Evolutionary conservation across 2,888 invertebrate species (phyloP), one percentile per base, ranked within the genome.

Genomic region (Agrilus biguttatus): DNA sequence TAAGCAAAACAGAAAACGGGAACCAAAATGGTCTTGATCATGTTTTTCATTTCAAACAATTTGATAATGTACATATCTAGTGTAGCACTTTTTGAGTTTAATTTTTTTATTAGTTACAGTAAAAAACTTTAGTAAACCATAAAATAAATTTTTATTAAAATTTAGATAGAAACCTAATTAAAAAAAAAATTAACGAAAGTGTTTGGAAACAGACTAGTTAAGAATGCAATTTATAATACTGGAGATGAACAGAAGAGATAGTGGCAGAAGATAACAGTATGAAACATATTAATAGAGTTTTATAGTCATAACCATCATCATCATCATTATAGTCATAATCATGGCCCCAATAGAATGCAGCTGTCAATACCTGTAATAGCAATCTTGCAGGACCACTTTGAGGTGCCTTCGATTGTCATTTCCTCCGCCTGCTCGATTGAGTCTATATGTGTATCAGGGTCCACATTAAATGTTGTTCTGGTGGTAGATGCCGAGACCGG

Each of bases 381-480:
- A 78, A 95, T 91, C 84, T 95, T 95, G 83, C 92, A 92, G 72
- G 93, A 93, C 95, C 95, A 95, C 78, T 95, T 93, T 71, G 93
- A 93, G 65, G 93, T 95, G 74, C 95, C 95, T 77, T 93, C 93
- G 71, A 95, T 88, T 73, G 95, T 93, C 77, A 89, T 85, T 77
- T 85, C 86, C 78, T 95, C 89, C 68, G 92, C 91, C 76, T 92
- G 91, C 75, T 92, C 91, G 75, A 93, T 83, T 74, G 88, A 88
- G 81, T 91, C 91, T 76, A 91, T 88, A 80, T 92, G 92, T 74
- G 89, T 89, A 75, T 91, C 90, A 73, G 91, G 88, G 75, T 90
- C 90, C 83, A 91, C 88, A 80, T 83, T 81, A 84, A 91, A 91
- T 74, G 90, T 91, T 75, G 86, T 87, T 85, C 92, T 92, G 81